These are phyloP conservation scores for Coptodon bakossiorum DNA, from an alignment of 2,113 vertebrate species.

Conservation along the genomic window DNA sequence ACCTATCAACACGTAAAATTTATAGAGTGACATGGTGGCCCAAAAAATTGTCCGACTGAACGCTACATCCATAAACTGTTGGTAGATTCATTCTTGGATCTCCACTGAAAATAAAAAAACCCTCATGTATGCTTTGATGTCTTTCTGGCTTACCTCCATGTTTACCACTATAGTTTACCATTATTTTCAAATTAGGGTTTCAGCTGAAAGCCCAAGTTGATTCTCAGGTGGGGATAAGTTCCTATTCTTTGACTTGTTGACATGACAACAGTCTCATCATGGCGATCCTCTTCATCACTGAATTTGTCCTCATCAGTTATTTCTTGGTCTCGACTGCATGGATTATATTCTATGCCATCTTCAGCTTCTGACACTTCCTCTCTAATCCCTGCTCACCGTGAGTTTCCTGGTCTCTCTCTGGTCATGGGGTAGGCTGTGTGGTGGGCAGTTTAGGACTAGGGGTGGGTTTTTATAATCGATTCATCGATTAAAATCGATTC, in stretches of 20 bases:
- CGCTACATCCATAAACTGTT: neutral
- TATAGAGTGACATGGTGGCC: neutral
- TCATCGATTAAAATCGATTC: too few species aligned
- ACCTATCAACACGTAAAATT: neutral
- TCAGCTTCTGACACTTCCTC: neutral
- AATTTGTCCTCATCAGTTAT: neutral
- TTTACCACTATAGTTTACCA: neutral
- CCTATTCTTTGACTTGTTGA: neutral
- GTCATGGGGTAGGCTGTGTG: neutral
- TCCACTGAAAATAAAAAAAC: accelerated
- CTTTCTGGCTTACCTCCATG: neutral
- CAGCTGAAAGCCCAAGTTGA: neutral
- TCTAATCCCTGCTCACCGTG: neutral
- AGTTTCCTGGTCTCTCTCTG: neutral
- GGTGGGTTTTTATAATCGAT: too few species aligned
- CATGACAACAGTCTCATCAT: neutral
- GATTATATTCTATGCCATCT: neutral
- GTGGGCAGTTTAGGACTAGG: neutral
- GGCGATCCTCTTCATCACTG: neutral
- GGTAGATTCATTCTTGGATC: neutral
- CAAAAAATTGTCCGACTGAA: neutral
- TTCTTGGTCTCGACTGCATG: neutral
- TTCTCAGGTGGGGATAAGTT: neutral
- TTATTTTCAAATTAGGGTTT: neutral
- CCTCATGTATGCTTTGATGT: neutral